Evolutionary conservation across 2,113 vertebrate species (phyloP).

Genomic region (Triplophysa tibetana): DNA sequence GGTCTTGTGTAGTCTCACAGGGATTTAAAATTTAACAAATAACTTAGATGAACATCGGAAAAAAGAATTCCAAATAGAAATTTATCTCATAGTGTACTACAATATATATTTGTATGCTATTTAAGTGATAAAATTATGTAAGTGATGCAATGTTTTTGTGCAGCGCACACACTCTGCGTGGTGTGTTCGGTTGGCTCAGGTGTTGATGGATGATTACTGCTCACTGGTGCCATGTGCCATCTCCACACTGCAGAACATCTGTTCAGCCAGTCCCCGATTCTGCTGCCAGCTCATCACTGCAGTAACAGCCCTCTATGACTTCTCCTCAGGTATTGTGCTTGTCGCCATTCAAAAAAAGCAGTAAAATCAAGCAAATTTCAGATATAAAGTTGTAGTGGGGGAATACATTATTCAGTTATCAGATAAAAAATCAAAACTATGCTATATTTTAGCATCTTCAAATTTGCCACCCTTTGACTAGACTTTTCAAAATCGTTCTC

Average conservation of each 20-base stretch:
- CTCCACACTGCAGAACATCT: slow-evolving; percentile 86
- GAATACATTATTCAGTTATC: too few relatives aligned
- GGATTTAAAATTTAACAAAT: background rate
- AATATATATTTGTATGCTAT: background rate
- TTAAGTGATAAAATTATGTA: background rate
- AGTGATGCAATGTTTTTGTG: slow-evolving; percentile 1
- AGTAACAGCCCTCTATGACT: slow-evolving; percentile 87
- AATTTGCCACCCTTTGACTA: too few relatives aligned
- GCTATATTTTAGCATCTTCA: too few relatives aligned
- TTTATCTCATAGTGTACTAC: too few relatives aligned
- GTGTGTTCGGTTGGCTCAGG: slow-evolving; percentile 86
- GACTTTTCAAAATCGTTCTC: too few relatives aligned
- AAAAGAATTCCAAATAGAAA: too few relatives aligned
- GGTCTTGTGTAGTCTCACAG: background rate
- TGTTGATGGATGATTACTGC: slow-evolving; percentile 95
- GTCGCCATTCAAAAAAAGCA: too few relatives aligned
- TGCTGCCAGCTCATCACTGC: slow-evolving; percentile 97
- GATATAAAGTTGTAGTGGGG: too few relatives aligned
- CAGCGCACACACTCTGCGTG: slow-evolving; percentile 87
- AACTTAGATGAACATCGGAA: too few relatives aligned
- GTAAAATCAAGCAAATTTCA: too few relatives aligned
- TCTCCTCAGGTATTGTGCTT: slow-evolving; percentile 80
- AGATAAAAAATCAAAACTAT: too few relatives aligned
- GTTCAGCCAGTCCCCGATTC: slow-evolving; percentile 91
- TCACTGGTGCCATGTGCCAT: slow-evolving; percentile 88